Base-by-base conservation (phyloP, 2,797 vertebrate species). In the Enteromius thamalakanensis region DNA sequence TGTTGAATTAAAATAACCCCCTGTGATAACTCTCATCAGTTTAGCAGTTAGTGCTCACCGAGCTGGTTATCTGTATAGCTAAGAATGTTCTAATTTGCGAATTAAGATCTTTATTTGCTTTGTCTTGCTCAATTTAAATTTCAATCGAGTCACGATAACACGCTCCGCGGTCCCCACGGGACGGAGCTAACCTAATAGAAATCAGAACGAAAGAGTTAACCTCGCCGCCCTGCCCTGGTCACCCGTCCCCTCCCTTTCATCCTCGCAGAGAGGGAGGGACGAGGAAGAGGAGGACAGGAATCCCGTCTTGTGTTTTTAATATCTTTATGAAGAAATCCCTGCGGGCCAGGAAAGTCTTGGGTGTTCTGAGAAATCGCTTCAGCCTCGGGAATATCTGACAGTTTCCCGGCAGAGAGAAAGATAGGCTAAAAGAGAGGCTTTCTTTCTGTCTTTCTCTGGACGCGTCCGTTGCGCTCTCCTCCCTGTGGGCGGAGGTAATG, bases 351-450 rank as follows among this genome's bases (percentile, higher is more conserved):
- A 93, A 91, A 93, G 84, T 94, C 94, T 94, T 95, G 94, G 94
- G 94, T 95, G 94, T 95, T 95, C 93, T 87, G 64, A 89, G 89
- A 87, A 87, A 91, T 81, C 37, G 76, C 37, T 79, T 92, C 92
- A 94, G 94, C 95, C 93, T 80, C 55, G 32, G 95, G 95, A 96
- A 94, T 95, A 95, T 95, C 93, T 94, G 96, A 94, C 90, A 85
- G 94, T 94, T 96, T 96, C 96, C 96, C 92, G 79, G 79, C 60
- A 60, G 47, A 81, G 76, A 49, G 65, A 78, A n/a, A 67, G 53
- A 76, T 55, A 49, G 40, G 34, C 47, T 58, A 72, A 72, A 42
- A 58, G 9, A 23, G 32, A 79, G 34, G 47, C 81, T 68, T 65
- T 77, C 80, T 87, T 85, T 82, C 87, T 89, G 55, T 77, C 76